These are phyloP conservation scores for Pachliopta kotzebuea DNA, from an alignment of 2,888 invertebrate genomes.

Conservation along the genomic window DNA sequence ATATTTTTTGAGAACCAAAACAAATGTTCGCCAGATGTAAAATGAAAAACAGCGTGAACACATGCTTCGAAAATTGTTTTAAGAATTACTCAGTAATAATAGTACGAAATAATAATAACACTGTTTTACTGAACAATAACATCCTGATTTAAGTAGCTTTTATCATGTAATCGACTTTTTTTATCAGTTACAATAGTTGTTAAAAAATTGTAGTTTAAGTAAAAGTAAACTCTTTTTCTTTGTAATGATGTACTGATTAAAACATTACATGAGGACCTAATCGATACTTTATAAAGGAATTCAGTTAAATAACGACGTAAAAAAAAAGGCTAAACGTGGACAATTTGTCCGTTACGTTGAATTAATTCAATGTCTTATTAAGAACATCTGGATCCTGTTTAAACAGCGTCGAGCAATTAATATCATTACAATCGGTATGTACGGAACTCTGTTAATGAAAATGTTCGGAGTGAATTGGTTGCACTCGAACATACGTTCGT, in stretches of 20 bases:
- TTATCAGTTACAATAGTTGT: neutral
- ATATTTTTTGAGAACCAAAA: neutral
- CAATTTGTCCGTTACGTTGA: slow-evolving; percentile 44
- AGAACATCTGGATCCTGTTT: slow-evolving; percentile 43
- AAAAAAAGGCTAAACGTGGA: slow-evolving; percentile 40
- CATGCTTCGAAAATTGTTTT: neutral
- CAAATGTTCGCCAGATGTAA: slow-evolving; percentile 17
- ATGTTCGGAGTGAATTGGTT: slow-evolving; percentile 12
- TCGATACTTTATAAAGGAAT: too few species aligned
- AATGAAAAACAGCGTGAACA: slow-evolving; percentile 9
- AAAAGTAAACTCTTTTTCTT: neutral
- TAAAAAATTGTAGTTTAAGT: neutral
- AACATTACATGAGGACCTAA: neutral
- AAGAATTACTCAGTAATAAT: neutral
- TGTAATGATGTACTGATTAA: neutral
- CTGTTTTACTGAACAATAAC: neutral
- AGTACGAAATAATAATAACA: neutral
- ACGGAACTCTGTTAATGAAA: slow-evolving; percentile 25
- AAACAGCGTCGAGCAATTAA: slow-evolving; percentile 43
- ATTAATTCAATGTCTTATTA: slow-evolving; percentile 51
- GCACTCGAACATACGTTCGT: slow-evolving; percentile 18
- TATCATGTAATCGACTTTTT: too few species aligned
- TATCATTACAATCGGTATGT: slow-evolving; percentile 39
- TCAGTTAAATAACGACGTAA: slow-evolving; percentile 13
- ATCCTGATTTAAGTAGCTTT: too few species aligned